Evolutionary conservation across 2,113 vertebrate genomes (phyloP), one percentile per base, ranked within the genome.

Genomic region (Ailurus styani): DNA sequence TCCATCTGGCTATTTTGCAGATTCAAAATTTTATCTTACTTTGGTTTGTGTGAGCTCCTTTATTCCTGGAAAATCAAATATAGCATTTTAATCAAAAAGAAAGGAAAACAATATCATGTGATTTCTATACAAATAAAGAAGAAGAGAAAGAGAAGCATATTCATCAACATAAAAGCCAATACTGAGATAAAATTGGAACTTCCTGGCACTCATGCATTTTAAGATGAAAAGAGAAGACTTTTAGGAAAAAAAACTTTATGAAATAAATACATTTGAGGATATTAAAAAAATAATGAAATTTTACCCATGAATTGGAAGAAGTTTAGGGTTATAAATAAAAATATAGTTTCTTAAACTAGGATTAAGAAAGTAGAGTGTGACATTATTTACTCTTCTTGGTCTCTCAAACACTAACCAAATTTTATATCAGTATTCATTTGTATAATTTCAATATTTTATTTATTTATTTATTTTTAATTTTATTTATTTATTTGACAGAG

Each of bases 51-150:
- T 96, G 62, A 89, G 94, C 70, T 98, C 84, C 87, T 98, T 98
- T 98, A 98, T 98, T 98, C 98, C 97, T 98, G 81, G 88, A 98
- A 98, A 98, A 98, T 98, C 97, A 99, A 99, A 98, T 98, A 95
- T 95, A 98, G 98, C 95, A 97, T 97, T 98, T 98, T 99, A 98
- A 98, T 98, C 98, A 99, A 98, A 98, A 99, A 97, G 84, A 97
- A 98, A 98, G 96, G 96, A 98, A 98, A 98, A 98, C 92, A 98
- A 97, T 96, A 98, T 97, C 98, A 93, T 95, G 97, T 98, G 98
- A 98, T 91, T 98, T 98, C 98, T 98, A 84, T 88, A 97, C 98
- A 98, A 98, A 98, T 98, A 98, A 98, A 98, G 92, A 93, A 98
- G 97, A 98, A 98, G 98, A 98, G 97, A 98, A 98, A 98, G 96